phyloP scores from a whole-genome alignment of 2,797 vertebrate genomes.

The Limnodromus scolopaceus region DNA sequence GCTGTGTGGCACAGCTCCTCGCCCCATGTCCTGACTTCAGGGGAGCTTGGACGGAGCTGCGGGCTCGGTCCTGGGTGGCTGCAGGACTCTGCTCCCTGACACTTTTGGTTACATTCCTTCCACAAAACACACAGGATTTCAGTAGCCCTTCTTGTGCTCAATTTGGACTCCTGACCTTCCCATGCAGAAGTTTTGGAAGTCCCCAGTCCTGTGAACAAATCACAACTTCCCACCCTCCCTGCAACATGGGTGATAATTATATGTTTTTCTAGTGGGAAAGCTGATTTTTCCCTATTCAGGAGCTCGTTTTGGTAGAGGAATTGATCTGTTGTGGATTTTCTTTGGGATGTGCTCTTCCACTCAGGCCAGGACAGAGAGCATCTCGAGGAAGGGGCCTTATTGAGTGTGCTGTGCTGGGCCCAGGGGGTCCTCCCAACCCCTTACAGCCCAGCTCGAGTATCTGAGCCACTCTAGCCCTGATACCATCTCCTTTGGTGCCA shows the following conservation, averaged over 20 bases:
- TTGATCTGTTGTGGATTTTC: accelerated
- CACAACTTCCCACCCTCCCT: accelerated
- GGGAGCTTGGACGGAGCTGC: accelerated
- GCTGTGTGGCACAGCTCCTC: accelerated
- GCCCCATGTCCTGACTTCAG: not conserved
- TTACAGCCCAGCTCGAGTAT: not conserved
- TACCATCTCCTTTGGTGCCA: not conserved
- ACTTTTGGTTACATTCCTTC: not conserved
- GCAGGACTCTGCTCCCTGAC: accelerated
- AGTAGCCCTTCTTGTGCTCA: accelerated
- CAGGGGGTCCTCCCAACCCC: accelerated
- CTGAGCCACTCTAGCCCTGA: not conserved
- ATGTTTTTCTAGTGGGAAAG: not conserved
- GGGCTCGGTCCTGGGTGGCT: accelerated
- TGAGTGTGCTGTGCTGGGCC: not conserved
- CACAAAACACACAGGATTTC: not conserved
- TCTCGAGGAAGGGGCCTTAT: accelerated
- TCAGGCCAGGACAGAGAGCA: not conserved
- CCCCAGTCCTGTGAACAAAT: not conserved
- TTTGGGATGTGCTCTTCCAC: accelerated
- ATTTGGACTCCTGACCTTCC: not conserved
- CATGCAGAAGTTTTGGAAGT: no score
- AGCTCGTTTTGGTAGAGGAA: not conserved
- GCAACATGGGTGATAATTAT: not conserved
- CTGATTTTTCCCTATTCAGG: not conserved